phyloP scores from a whole-genome alignment of 2,113 vertebrate species.

The Channa argus region DNA sequence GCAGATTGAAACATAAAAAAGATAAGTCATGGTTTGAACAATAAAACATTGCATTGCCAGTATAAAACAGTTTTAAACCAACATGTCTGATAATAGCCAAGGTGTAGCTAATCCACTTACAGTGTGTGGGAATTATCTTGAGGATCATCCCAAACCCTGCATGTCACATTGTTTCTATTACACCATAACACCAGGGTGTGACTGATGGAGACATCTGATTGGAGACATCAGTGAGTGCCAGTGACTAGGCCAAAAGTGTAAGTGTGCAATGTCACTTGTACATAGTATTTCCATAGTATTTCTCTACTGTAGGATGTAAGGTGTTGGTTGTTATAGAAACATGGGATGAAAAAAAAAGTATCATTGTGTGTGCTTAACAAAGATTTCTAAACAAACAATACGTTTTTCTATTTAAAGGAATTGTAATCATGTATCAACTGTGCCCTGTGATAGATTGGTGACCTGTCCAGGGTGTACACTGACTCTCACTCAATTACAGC shows the following conservation, averaged over 20 bases:
- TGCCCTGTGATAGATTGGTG: no score
- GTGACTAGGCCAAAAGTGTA: slow-evolving; percentile 10
- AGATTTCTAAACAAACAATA: no score
- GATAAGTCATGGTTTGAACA: slow-evolving; percentile 48
- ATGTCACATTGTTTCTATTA: slow-evolving; percentile 48
- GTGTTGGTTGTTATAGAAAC: no score
- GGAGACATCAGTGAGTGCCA: slow-evolving; percentile 26
- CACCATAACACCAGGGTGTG: slow-evolving; percentile 39
- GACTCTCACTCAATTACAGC: no score
- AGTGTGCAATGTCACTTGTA: slow-evolving; percentile 29
- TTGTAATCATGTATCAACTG: no score
- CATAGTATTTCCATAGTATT: neutral
- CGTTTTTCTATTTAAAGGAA: no score
- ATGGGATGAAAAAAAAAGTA: no score
- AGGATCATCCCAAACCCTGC: slow-evolving; percentile 43
- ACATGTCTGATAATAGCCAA: slow-evolving; percentile 42
- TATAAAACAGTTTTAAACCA: slow-evolving; percentile 41
- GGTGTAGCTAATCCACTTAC: slow-evolving; percentile 72
- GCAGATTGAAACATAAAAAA: slow-evolving; percentile 60
- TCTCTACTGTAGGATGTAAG: no score
- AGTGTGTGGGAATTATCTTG: slow-evolving; percentile 42
- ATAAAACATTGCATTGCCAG: slow-evolving; percentile 35
- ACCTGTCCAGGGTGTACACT: no score
- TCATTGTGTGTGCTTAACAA: no score
- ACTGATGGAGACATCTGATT: slow-evolving; percentile 64